Conservation (phyloP, 2,797 vertebrate species). For the Sebastes paucispinis region DNA sequence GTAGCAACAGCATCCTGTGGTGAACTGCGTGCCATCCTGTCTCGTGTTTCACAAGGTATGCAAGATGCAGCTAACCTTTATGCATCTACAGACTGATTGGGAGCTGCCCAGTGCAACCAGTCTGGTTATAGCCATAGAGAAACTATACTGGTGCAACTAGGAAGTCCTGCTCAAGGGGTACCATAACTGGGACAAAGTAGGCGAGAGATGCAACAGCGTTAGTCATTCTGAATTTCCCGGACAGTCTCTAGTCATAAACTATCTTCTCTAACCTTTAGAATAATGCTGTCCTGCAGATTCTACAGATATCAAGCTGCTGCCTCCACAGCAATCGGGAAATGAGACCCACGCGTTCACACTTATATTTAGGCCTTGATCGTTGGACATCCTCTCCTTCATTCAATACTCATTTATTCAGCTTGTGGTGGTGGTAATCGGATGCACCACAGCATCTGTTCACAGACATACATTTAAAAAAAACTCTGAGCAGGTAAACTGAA, state of each 20-base stretch:
- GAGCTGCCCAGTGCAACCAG: background rate
- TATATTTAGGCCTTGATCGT: background rate
- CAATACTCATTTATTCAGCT: slow-evolving; percentile 2
- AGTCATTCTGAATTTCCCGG: background rate
- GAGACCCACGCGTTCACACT: background rate
- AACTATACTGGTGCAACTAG: background rate
- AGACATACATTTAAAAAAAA: background rate
- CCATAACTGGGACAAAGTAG: background rate
- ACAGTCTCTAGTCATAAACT: background rate
- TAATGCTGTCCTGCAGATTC: background rate
- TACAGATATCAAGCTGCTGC: slow-evolving; percentile 1
- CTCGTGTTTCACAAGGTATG: slow-evolving; percentile 20
- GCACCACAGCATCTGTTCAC: slow-evolving; percentile 49
- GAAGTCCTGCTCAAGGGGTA: background rate
- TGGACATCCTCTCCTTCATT: slow-evolving; percentile 13
- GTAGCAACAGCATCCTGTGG: slow-evolving; percentile 53
- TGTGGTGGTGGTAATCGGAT: slow-evolving; percentile 2
- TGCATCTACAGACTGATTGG: background rate
- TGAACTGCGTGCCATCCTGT: slow-evolving; percentile 23
- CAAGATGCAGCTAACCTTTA: background rate
- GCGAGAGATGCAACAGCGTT: background rate
- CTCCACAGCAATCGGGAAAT: no score
- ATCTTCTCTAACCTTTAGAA: background rate
- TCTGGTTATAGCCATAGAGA: background rate
- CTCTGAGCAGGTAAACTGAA: background rate